These are phyloP conservation scores for Danaus plexippus DNA, from an alignment of 1,140 invertebrate species.

Conservation along the genomic window DNA sequence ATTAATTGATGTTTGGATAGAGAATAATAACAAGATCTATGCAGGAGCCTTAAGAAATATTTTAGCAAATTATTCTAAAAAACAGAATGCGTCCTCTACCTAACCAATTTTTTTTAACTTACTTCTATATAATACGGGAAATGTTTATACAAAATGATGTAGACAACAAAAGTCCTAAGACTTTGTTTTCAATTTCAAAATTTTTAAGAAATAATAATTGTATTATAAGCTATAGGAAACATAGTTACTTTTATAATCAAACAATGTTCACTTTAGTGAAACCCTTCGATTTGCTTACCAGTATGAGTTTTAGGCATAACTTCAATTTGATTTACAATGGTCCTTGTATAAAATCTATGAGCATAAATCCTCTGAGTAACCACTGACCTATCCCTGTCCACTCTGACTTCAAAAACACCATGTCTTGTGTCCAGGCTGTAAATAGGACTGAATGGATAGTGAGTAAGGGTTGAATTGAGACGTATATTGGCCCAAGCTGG, in stretches of 20 bases:
- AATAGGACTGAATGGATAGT: slow-evolving; percentile 42
- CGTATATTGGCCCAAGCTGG: slow-evolving; percentile 73
- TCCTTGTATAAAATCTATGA: slow-evolving; percentile 72
- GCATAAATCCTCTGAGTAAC: slow-evolving; percentile 71
- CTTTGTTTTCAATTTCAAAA: too few relatives aligned
- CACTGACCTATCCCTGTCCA: slow-evolving; percentile 62
- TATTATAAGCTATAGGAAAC: too few relatives aligned
- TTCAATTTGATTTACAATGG: slow-evolving; percentile 72
- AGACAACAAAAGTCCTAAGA: too few relatives aligned
- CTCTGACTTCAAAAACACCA: slow-evolving; percentile 59
- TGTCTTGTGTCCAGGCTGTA: slow-evolving; percentile 62
- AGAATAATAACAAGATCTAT: too few relatives aligned
- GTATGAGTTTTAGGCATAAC: slow-evolving; percentile 51
- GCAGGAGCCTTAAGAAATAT: slow-evolving; percentile 14
- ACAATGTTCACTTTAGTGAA: background rate
- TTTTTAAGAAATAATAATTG: too few relatives aligned
- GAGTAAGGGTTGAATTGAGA: slow-evolving; percentile 61
- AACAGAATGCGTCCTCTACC: background rate
- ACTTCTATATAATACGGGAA: too few relatives aligned
- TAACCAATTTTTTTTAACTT: too few relatives aligned
- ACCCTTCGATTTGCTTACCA: slow-evolving; percentile 28
- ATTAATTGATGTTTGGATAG: too few relatives aligned
- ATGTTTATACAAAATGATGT: too few relatives aligned
- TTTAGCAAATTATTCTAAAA: slow-evolving; percentile 15
- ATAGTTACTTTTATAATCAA: too few relatives aligned